phyloP scores from a whole-genome alignment of 1,140 invertebrate genomes.

The Formica selysi region DNA sequence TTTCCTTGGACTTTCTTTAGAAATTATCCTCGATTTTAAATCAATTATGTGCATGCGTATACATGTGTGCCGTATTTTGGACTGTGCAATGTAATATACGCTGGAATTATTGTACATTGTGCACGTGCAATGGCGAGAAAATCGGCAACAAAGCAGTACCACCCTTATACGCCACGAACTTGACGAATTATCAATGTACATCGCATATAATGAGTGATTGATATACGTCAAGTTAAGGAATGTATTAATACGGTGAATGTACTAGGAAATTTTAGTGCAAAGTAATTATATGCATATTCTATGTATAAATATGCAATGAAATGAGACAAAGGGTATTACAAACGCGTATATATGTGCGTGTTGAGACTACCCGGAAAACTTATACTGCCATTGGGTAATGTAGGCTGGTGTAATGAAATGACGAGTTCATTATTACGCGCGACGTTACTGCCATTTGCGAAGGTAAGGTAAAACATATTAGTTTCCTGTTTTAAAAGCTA shows the following conservation, averaged over 20 bases:
- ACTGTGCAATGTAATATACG: slow-evolving; percentile 9
- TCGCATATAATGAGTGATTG: not conserved
- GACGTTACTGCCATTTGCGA: slow-evolving; percentile 73
- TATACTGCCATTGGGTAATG: slow-evolving; percentile 70
- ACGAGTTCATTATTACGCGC: slow-evolving; percentile 65
- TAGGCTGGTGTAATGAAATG: slow-evolving; percentile 34
- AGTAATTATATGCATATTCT: not conserved
- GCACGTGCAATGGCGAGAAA: not conserved
- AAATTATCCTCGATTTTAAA: not conserved
- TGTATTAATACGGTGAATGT: not conserved
- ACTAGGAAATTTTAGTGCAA: slow-evolving; percentile 36
- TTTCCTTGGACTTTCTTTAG: not conserved
- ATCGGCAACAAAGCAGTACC: not conserved
- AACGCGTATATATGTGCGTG: slow-evolving; percentile 2
- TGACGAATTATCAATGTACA: slow-evolving; percentile 13
- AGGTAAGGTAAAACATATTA: slow-evolving; percentile 5
- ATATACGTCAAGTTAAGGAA: slow-evolving; percentile 15
- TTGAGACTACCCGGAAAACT: slow-evolving; percentile 45
- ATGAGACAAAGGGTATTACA: slow-evolving; percentile 10
- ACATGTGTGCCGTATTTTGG: not conserved
- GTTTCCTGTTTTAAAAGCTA: not conserved
- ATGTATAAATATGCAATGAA: slow-evolving; percentile 28
- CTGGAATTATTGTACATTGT: not conserved
- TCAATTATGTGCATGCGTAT: not conserved
- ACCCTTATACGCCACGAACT: not conserved